Evolutionary conservation across 2,797 vertebrate genomes (phyloP).

Genomic region (Sylvilagus floridanus): DNA sequence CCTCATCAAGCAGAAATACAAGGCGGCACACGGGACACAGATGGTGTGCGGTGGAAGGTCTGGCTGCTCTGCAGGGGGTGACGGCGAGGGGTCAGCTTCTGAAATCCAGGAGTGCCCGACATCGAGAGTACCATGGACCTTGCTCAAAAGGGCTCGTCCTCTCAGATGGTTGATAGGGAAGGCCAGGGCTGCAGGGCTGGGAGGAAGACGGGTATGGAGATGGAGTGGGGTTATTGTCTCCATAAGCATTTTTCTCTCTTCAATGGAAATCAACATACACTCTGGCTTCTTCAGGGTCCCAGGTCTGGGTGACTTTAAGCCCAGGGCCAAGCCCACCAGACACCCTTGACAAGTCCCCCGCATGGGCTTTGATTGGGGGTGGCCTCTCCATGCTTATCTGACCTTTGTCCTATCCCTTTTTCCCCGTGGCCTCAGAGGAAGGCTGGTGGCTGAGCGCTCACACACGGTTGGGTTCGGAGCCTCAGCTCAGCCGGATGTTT

Average conservation of each 20-base stretch:
- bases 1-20: background rate
- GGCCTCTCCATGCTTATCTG: background rate
- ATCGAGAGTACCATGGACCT: background rate
- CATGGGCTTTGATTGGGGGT: background rate
- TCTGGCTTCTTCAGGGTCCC: background rate
- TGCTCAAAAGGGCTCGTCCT: background rate
- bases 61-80: background rate
- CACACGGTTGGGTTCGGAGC: background rate
- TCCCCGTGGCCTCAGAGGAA: background rate
- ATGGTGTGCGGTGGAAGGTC: background rate
- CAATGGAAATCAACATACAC: background rate
- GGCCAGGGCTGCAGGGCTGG: background rate
- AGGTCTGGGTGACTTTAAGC: background rate
- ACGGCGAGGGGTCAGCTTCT: background rate
- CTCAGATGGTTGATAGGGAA: background rate
- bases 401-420: background rate
- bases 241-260: background rate
- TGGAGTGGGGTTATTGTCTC: background rate
- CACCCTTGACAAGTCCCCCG: background rate
- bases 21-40: constrained; percentile 25
- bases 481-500: background rate
- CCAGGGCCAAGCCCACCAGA: background rate
- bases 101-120: background rate
- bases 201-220: no score
- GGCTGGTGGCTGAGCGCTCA: background rate